Evolutionary conservation across 2,888 invertebrate genomes (phyloP).

Genomic region (Aphidius colemani): DNA sequence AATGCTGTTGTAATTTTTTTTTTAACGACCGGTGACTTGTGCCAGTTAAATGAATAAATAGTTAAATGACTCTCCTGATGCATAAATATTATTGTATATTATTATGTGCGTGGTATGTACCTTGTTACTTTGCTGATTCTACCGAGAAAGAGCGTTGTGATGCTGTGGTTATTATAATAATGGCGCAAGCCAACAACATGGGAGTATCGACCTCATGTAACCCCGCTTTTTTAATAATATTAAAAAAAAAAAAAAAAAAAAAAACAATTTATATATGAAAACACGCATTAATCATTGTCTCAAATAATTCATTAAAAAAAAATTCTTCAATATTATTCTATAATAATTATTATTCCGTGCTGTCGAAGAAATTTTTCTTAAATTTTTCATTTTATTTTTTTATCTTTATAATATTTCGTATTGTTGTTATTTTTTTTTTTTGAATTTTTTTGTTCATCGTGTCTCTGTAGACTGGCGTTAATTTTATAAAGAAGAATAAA

Average conservation of each 20-base stretch:
- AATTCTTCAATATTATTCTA: too few species aligned
- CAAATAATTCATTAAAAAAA: conserved; percentile 6
- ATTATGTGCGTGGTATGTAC: conserved; percentile 24
- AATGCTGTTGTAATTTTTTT: too few species aligned
- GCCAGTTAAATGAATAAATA: conserved; percentile 32
- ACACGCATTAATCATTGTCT: conserved; percentile 33
- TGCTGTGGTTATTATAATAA: conserved; percentile 23
- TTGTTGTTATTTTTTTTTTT: too few species aligned
- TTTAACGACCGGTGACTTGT: conserved; percentile 28
- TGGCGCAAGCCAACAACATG: conserved; percentile 34
- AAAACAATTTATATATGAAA: too few species aligned
- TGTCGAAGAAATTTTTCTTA: too few species aligned
- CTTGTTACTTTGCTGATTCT: conserved; percentile 24
- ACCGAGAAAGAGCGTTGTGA: conserved; percentile 28
- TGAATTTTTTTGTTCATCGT: too few species aligned
- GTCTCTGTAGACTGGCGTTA: too few species aligned
- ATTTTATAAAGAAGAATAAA: too few species aligned
- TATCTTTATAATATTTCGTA: background rate
- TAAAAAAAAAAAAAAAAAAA: too few species aligned
- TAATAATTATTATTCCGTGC: too few species aligned
- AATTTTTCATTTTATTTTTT: background rate
- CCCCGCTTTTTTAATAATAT: too few species aligned
- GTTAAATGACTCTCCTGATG: conserved; percentile 24
- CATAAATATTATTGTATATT: background rate
- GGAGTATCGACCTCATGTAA: conserved; percentile 45